phyloP scores from a whole-genome alignment of 2,888 invertebrate genomes.

The Meghimatium bilineatum region DNA sequence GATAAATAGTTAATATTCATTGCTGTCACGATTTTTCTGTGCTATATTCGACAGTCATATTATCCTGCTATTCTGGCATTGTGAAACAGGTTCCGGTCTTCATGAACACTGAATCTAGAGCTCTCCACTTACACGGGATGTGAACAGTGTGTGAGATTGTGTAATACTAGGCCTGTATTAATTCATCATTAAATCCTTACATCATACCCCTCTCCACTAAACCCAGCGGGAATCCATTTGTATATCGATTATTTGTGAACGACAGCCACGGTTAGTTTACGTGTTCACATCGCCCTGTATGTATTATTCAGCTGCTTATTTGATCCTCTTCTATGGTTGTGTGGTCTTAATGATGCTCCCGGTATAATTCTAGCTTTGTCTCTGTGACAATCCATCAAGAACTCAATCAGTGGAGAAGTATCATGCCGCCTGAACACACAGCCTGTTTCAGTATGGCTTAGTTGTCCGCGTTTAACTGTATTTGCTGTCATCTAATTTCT shows the following conservation, averaged over 20 bases:
- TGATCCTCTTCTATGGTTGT: conserved; percentile 22
- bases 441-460: background rate
- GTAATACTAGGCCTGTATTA: background rate
- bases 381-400: conserved; percentile 30
- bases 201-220: background rate
- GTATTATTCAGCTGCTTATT: conserved; percentile 29
- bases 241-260: conserved; percentile 18
- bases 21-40: background rate
- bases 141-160: background rate
- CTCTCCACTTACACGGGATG: background rate
- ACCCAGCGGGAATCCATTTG: conserved; percentile 10
- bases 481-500: background rate
- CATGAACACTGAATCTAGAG: background rate
- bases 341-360: background rate
- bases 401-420: conserved; percentile 3
- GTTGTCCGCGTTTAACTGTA: background rate
- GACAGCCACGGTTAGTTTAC: background rate
- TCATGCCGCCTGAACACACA: background rate
- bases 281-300: conserved; percentile 2
- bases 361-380: conserved; percentile 30
- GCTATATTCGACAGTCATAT: background rate
- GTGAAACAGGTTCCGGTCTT: background rate
- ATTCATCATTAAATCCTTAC: background rate
- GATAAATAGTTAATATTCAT: too few relatives aligned
- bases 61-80: background rate